Conservation (phyloP, 2,113 vertebrate species). For the Boleophthalmus pectinirostris region DNA sequence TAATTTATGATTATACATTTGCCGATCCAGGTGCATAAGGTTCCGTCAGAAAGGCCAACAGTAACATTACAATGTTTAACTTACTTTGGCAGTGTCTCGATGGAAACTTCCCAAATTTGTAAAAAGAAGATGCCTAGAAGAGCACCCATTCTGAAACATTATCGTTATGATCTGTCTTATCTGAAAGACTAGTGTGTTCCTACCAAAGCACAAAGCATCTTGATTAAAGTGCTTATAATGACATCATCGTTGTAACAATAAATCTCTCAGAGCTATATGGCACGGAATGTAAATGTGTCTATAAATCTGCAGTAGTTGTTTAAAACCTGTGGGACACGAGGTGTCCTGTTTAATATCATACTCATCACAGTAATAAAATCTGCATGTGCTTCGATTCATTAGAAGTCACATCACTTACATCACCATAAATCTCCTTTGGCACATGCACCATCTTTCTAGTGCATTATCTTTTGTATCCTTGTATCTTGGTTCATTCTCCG, state of each 20-base stretch:
- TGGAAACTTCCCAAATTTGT: neutral
- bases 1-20: no score
- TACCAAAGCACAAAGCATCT: slow-evolving; percentile 6
- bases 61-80: no score
- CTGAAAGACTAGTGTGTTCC: neutral
- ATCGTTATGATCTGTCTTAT: neutral
- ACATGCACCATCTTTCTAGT: slow-evolving; percentile 18
- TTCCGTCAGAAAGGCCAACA: no score
- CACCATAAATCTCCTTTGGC: slow-evolving; percentile 13
- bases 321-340: slow-evolving; percentile 2
- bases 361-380: slow-evolving; percentile 11
- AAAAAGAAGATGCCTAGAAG: neutral
- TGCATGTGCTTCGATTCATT: neutral
- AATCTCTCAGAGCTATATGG: slow-evolving; percentile 15
- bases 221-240: slow-evolving; percentile 33
- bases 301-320: slow-evolving; percentile 26
- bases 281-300: slow-evolving; percentile 27
- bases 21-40: no score
- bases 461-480: neutral
- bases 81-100: no score
- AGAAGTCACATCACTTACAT: neutral
- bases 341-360: slow-evolving; percentile 4
- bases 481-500: slow-evolving; percentile 19
- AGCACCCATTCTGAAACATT: neutral
- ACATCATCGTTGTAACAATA: slow-evolving; percentile 19